Conservation (phyloP, 2,113 vertebrate genomes). For the Nothocercus nigrocapillus region DNA sequence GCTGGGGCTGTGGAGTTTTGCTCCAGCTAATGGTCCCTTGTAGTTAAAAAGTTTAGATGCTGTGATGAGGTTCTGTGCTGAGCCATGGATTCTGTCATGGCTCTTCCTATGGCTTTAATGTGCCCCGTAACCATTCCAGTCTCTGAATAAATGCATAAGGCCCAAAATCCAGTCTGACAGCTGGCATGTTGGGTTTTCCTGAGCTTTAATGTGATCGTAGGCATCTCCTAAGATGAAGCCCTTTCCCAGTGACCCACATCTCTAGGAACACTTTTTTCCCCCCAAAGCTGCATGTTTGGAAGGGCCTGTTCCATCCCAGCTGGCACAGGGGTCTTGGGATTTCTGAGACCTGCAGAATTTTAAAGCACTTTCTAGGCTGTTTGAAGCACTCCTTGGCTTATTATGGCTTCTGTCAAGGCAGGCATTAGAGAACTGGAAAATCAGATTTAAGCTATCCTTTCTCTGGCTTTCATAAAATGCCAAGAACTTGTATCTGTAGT, state of each 20-base stretch:
- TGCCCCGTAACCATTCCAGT: neutral
- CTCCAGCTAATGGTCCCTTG: neutral
- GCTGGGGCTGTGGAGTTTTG: rapidly evolving
- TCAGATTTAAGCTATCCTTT: neutral
- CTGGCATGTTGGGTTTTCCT: rapidly evolving
- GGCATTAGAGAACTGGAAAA: neutral
- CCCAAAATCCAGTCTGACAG: neutral
- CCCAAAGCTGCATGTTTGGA: neutral
- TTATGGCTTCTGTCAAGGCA: neutral
- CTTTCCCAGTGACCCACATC: neutral
- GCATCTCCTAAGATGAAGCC: neutral
- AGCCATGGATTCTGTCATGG: neutral
- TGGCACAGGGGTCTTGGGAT: neutral
- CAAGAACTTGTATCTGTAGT: neutral
- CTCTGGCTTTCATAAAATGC: neutral
- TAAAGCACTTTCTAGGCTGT: neutral
- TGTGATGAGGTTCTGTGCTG: neutral
- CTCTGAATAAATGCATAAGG: neutral
- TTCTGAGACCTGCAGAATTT: neutral
- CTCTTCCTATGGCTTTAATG: neutral
- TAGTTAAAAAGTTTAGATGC: neutral
- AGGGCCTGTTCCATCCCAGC: neutral
- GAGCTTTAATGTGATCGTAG: neutral
- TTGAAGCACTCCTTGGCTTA: neutral
- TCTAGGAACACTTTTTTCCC: neutral